Conservation (phyloP, 2,797 vertebrate species). For the Hydrolagus colliei region DNA sequence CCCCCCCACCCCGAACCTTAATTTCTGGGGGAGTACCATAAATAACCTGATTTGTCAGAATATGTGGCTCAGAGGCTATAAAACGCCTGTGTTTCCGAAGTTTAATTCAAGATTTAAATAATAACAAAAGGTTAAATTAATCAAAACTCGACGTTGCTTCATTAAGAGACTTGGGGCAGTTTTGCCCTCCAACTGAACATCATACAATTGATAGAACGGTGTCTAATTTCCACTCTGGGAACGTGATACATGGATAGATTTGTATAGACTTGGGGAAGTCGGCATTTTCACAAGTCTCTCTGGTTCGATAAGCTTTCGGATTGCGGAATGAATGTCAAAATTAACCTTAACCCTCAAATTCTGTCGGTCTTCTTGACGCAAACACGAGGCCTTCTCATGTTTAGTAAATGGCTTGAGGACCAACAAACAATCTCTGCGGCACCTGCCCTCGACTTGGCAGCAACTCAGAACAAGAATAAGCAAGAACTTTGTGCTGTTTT, state of each 20-base stretch:
- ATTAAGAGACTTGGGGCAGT: too few species aligned
- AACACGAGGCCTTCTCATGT: not conserved
- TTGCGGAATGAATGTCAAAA: not conserved
- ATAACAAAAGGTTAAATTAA: not conserved
- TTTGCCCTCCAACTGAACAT: not conserved
- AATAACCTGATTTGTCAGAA: too few species aligned
- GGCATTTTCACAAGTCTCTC: not conserved
- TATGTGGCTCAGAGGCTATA: too few species aligned
- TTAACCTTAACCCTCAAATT: not conserved
- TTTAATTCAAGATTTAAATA: too few species aligned
- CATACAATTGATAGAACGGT: not conserved
- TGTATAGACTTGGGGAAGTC: not conserved
- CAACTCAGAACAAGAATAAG: not conserved
- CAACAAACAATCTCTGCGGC: not conserved
- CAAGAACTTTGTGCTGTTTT: slow-evolving; percentile 2
- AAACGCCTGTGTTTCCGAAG: too few species aligned
- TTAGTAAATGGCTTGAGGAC: not conserved
- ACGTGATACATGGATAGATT: not conserved
- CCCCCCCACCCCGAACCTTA: too few species aligned
- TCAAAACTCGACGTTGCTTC: not conserved
- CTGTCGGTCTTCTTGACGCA: not conserved
- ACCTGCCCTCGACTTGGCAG: not conserved
- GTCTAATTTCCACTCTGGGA: not conserved
- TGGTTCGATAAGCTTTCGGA: not conserved
- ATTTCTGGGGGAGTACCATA: too few species aligned